Evolutionary conservation across 2,113 vertebrate genomes (phyloP), one percentile per base, ranked within the genome.

Genomic region (Pundamilia nyererei): DNA sequence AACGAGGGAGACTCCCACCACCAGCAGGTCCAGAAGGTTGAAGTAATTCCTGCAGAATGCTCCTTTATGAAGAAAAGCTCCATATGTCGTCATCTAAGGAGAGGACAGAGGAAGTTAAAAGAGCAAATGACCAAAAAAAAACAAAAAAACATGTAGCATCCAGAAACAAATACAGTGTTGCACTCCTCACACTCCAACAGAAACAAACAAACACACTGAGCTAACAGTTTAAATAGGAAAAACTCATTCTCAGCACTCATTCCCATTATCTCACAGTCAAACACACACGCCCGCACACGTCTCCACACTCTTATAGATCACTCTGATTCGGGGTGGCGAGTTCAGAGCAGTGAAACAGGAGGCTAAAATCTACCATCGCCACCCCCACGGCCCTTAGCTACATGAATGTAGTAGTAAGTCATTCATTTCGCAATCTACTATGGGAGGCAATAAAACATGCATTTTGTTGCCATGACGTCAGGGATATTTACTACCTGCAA

Each of bases 31-130:
- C 92, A 99, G 96, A 93, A 99, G 96, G 95, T 99, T 99, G 94
- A 99, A 99, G 95, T 99, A 99, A 95, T 99, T 99, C 92, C 99
- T 97, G 94, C 98, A 99, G 96, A 99, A 99, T 60, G 98, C 98
- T 62, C 99, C 99, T 96, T 99, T 98, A 96, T 99, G 99, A 87
- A 99, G 97, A 95, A 99, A 98, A 7, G 99, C 99, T 94, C 99
- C 99, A 80, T 98, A 99, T 35, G 98, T 98, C 4, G 97, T 98
- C 98, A 99, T 99, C 99, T 99, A 96, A 82, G 58, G 85, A 85
- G 79, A 89, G 82, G 80, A 81, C 49, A 40, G 9, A 90, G 35
- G 12, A 55, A 55, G 62, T 93, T 83, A 94, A 84, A 80, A 75
- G 24, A 53, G 82, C 33, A 33, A 79, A 56, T 31, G 54, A 84